These are phyloP conservation scores for Solenopsis fugax DNA, from an alignment of 1,140 invertebrate species.

Conservation along the genomic window DNA sequence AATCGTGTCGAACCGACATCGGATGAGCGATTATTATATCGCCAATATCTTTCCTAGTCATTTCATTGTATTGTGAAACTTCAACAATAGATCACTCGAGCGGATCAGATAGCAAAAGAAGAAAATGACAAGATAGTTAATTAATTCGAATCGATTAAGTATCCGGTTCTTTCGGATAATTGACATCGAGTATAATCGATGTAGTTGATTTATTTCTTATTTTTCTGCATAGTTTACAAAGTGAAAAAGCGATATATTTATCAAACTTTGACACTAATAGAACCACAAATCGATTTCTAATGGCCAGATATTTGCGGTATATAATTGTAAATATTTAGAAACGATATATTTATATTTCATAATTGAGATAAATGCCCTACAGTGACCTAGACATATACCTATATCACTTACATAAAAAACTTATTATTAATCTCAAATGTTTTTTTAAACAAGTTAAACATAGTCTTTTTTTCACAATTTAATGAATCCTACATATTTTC, in stretches of 20 bases:
- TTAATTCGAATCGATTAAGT: slow-evolving; percentile 47
- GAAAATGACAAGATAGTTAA: slow-evolving; percentile 3
- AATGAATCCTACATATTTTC: too few species aligned
- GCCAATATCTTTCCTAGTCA: slow-evolving; percentile 8
- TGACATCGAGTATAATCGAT: not conserved
- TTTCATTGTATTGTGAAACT: slow-evolving; percentile 41
- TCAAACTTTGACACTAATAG: not conserved
- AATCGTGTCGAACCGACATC: slow-evolving; percentile 33
- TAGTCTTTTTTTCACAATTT: too few species aligned
- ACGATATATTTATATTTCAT: not conserved
- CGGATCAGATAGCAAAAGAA: slow-evolving; percentile 18
- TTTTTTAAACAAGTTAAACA: too few species aligned
- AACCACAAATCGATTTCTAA: not conserved
- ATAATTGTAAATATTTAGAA: slow-evolving; percentile 9
- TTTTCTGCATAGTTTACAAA: not conserved
- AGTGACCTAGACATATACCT: too few species aligned
- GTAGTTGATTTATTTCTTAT: not conserved
- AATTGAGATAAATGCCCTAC: too few species aligned
- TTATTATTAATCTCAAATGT: too few species aligned
- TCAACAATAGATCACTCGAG: slow-evolving; percentile 35
- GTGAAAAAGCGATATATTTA: not conserved
- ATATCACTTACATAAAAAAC: too few species aligned
- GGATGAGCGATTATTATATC: slow-evolving; percentile 42
- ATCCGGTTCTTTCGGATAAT: slow-evolving; percentile 17
- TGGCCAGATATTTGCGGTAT: not conserved